Percentiles rank a stretch among this genome's conserved stretches.
These are phyloP conservation scores for Haliclona indistincta DNA, from an alignment of 37 sponge, comb jelly and placozoan species.

Conservation along the genomic window DNA sequence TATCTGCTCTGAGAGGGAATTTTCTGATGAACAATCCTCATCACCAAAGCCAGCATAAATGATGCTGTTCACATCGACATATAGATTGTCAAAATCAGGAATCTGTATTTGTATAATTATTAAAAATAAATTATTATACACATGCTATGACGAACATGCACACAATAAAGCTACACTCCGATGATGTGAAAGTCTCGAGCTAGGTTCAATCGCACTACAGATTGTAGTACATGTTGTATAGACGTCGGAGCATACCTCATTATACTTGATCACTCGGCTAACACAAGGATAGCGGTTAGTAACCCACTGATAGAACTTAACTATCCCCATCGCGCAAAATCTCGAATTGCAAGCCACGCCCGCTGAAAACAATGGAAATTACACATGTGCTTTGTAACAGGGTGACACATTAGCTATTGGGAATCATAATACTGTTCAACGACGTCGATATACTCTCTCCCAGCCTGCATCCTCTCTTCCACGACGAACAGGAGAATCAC, in stretches of 20 bases:
- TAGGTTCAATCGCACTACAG: neutral
- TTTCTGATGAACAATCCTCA: slow-evolving; percentile 81
- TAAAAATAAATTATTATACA: neutral
- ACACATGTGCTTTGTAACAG: no score
- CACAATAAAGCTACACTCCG: no score
- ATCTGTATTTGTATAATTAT: no score
- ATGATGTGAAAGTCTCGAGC: neutral
- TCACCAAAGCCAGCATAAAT: slow-evolving; percentile 95
- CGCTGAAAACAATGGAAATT: no score
- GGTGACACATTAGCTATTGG: no score
- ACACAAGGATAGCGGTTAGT: slow-evolving; percentile 97
- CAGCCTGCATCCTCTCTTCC: no score
- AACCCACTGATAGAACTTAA: slow-evolving; percentile 98
- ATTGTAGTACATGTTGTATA: neutral
- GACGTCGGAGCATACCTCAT: slow-evolving; percentile 64
- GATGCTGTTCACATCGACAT: slow-evolving; percentile 99
- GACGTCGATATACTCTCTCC: no score
- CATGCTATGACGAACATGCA: no score
- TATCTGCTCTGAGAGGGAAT: slow-evolving; percentile 87
- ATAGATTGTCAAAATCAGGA: slow-evolving; percentile 97
- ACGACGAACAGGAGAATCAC: no score
- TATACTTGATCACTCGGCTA: slow-evolving; percentile 88
- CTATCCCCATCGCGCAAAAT: slow-evolving; percentile 99
- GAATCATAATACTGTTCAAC: no score
- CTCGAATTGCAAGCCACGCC: no score